Conservation (phyloP, 2,797 vertebrate genomes). For the Denticeps clupeoides region DNA sequence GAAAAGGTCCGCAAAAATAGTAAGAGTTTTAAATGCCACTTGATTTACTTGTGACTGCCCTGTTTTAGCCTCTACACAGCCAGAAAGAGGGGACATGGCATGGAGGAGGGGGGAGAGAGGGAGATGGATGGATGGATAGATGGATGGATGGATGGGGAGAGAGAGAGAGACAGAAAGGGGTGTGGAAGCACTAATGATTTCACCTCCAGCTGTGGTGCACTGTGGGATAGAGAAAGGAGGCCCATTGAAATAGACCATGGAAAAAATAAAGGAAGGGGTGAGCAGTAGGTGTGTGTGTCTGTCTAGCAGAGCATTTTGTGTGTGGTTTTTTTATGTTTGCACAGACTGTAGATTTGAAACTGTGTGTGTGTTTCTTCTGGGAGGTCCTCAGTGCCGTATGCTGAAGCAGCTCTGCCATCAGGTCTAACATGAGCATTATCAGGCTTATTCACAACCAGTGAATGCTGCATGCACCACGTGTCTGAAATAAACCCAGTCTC, state of each 20-base stretch:
- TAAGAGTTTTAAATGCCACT: no score
- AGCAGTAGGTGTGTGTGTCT: conserved; percentile 44
- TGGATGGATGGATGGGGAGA: conserved; percentile 35
- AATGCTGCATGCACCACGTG: no score
- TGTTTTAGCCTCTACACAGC: no score
- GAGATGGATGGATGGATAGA: conserved; percentile 23
- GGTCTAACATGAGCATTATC: no score
- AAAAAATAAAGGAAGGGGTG: conserved; percentile 34
- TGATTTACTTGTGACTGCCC: no score
- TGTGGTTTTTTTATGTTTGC: conserved; percentile 19
- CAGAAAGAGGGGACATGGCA: conserved; percentile 16
- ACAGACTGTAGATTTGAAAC: not conserved
- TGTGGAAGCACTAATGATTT: conserved; percentile 52
- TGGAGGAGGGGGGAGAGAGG: conserved; percentile 14
- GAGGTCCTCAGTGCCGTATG: conserved; percentile 27
- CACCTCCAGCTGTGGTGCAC: conserved; percentile 58
- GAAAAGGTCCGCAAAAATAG: no score
- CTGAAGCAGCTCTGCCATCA: conserved; percentile 19
- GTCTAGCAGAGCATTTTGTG: conserved; percentile 27
- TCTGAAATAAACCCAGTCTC: no score
- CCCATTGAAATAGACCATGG: conserved; percentile 23
- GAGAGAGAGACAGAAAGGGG: conserved; percentile 35
- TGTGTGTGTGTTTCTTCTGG: conserved; percentile 4
- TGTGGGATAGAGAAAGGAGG: conserved; percentile 40
- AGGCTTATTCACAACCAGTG: no score